Percentiles rank a stretch among this genome's conserved stretches.
Conservation (phyloP, 2,888 invertebrate genomes). For the Pelosia muscerda region DNA sequence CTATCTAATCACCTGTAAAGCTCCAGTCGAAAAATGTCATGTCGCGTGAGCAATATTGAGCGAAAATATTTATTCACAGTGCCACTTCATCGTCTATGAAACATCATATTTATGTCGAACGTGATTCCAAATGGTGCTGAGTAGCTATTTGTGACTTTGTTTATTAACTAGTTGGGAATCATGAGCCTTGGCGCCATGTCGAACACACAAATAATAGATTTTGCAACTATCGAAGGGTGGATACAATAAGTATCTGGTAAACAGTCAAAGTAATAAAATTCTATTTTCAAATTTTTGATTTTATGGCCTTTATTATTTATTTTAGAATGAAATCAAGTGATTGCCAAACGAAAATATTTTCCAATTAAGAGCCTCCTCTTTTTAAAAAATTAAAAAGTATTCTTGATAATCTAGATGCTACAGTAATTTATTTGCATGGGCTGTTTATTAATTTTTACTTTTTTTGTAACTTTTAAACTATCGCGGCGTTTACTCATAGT, state of each 20-base stretch:
- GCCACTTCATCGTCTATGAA: constrained; percentile 9
- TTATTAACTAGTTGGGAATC: constrained; percentile 18
- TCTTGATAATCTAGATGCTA: too few species aligned
- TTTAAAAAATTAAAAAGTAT: too few species aligned
- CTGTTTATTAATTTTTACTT: too few species aligned
- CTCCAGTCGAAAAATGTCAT: background rate
- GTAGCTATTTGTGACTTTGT: constrained; percentile 23
- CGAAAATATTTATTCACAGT: constrained; percentile 9
- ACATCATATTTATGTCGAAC: constrained; percentile 22
- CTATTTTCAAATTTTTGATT: background rate
- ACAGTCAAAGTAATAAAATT: background rate
- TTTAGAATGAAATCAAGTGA: background rate
- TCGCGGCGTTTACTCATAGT: too few species aligned
- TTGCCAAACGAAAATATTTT: background rate
- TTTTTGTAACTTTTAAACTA: too few species aligned
- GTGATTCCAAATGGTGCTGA: constrained; percentile 19
- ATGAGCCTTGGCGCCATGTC: constrained; percentile 13
- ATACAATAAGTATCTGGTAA: background rate
- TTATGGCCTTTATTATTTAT: background rate
- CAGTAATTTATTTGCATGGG: too few species aligned
- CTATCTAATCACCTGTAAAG: constrained; percentile 2
- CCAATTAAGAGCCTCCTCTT: too few species aligned
- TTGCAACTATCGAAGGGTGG: background rate
- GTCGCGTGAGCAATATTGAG: constrained; percentile 11
- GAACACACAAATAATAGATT: constrained; percentile 1